Conservation (phyloP, 2,888 invertebrate species). For the Gisinianus flammeolus region DNA sequence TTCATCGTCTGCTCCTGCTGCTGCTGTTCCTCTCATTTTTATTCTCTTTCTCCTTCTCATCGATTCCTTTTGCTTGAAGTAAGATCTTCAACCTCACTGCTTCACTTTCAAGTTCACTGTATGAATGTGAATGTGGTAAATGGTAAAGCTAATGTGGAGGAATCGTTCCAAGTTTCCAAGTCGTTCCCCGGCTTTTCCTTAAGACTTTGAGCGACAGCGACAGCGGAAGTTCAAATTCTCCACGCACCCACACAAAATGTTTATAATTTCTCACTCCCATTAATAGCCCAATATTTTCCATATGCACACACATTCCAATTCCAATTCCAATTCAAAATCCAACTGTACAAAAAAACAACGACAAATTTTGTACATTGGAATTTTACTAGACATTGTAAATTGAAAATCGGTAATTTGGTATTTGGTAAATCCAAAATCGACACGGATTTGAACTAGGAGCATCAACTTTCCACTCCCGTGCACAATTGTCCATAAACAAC, state of each 20-base stretch:
- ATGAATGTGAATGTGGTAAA: too few species aligned
- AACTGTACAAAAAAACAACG: background rate
- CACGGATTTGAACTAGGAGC: background rate
- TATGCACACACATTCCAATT: background rate
- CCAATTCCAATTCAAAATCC: background rate
- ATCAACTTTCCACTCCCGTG: background rate
- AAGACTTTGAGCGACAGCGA: background rate
- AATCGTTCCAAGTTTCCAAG: background rate
- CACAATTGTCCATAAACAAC: too few species aligned
- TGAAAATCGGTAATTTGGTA: too few species aligned
- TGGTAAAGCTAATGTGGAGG: too few species aligned
- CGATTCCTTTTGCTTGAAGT: background rate
- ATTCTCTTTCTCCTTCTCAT: background rate
- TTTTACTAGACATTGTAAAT: too few species aligned
- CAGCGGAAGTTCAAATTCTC: conserved; percentile 28
- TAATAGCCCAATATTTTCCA: background rate
- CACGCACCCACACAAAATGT: conserved; percentile 10
- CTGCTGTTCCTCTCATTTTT: background rate
- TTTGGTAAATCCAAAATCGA: background rate
- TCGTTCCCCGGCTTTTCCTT: too few species aligned
- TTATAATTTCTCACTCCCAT: background rate
- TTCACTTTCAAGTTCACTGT: too few species aligned
- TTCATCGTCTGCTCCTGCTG: conserved; percentile 12
- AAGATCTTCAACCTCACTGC: too few species aligned
- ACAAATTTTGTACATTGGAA: too few species aligned